phyloP scores from a whole-genome alignment of 2,888 invertebrate genomes.

The Drosophila flavopinicola region DNA sequence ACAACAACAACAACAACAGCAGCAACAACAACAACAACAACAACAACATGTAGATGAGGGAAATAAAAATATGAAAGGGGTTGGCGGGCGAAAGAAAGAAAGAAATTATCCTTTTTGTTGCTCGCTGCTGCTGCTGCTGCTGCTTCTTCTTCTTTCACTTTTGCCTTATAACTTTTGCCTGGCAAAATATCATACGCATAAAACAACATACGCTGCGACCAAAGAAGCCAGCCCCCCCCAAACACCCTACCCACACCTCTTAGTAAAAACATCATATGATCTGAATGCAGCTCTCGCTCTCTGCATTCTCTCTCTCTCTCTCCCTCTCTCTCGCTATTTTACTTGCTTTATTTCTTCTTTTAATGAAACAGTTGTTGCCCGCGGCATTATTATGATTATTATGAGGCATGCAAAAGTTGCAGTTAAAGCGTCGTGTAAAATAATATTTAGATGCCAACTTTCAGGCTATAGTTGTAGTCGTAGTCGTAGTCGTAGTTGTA shows the following conservation, averaged over 20 bases:
- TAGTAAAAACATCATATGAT: neutral
- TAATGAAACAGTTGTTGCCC: constrained; percentile 77
- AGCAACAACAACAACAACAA: constrained; percentile 13
- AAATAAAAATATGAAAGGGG: neutral
- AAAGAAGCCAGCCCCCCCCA: neutral
- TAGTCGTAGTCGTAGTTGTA: neutral
- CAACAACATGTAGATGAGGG: constrained; percentile 4
- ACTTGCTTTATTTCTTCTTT: constrained; percentile 68
- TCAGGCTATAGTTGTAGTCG: too few relatives aligned
- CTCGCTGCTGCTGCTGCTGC: constrained; percentile 17
- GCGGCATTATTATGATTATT: constrained; percentile 79
- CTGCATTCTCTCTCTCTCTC: constrained; percentile 13
- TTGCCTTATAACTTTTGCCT: constrained; percentile 70
- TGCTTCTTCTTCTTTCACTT: constrained; percentile 32
- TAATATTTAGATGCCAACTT: constrained; percentile 75
- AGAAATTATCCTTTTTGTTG: constrained; percentile 62
- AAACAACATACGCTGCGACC: constrained; percentile 66
- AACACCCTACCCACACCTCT: too few relatives aligned
- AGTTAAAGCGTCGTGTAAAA: constrained; percentile 79
- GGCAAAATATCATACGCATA: constrained; percentile 78
- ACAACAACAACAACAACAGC: constrained; percentile 20
- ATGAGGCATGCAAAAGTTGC: constrained; percentile 79
- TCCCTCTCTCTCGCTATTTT: constrained; percentile 7
- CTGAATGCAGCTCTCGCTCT: constrained; percentile 22
- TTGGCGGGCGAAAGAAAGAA: constrained; percentile 23